Conservation (phyloP, 2,113 vertebrate species). For the Chaetorhynchus papuensis region DNA sequence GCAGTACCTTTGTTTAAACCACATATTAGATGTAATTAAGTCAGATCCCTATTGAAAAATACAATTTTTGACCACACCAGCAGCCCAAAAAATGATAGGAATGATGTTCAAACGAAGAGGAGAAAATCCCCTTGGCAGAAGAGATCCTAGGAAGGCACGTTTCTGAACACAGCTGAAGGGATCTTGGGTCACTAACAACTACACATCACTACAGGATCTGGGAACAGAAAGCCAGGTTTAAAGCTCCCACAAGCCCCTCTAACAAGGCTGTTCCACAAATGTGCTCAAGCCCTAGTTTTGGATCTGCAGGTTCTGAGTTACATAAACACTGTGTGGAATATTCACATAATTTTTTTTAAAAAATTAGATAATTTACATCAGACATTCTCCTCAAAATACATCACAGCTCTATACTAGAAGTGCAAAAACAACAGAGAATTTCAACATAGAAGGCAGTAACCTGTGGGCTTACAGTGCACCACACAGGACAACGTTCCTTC, state of each 20-base stretch:
- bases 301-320: not conserved
- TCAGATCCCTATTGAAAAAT: not conserved
- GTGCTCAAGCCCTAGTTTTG: accelerated
- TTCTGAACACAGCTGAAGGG: not conserved
- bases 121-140: not conserved
- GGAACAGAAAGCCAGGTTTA: not conserved
- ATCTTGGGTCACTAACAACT: not conserved
- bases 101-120: not conserved
- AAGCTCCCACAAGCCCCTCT: not conserved
- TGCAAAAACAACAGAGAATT: not conserved
- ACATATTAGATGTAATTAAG: not conserved
- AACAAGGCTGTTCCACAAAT: not conserved
- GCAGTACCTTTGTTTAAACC: not conserved
- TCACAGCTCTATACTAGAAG: not conserved
- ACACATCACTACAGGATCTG: not conserved
- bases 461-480: not conserved
- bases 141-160: not conserved
- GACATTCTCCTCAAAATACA: not conserved
- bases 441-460: not conserved
- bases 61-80: not conserved
- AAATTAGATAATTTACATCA: not conserved
- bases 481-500: not conserved
- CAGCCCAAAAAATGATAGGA: not conserved
- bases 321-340: not conserved
- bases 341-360: not conserved